Base-by-base conservation (phyloP, 2,888 invertebrate species). In the Drosophila borborema region DNA sequence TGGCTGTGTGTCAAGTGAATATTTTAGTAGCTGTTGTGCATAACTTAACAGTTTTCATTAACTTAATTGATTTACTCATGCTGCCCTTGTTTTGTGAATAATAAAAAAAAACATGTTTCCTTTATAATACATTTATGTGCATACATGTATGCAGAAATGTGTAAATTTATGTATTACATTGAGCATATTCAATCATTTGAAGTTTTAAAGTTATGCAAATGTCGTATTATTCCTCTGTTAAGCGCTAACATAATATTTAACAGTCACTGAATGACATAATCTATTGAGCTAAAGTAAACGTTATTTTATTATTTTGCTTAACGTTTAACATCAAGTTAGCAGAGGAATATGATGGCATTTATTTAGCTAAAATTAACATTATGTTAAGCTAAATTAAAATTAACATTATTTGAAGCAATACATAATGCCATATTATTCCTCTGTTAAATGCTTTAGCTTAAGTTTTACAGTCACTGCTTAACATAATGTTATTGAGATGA, bases 21-120 rank as follows among this genome's bases (percentile, higher is more conserved):
- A 77, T 67, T 61, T 64, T 66, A 77, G 73, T 38, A 72, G 53
- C 67, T 77, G 64, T 62, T 77, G 55, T 74, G 73, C 75, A 75
- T 75, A 77, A 72, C 70, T 81, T 72, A 85, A 71, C 59, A 71
- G 69, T 71, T 72, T 86, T 78, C 87, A 82, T 82, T 86, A 78
- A 78, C 61, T 75, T 87, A 84, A 82, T 82, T 82, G 78, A 84
- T 74, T 72, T 64, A 62, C n/a, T 54, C 46, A 31, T 16, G 16
- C 14, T 38, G 38, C n/a, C 23, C 16, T 12, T 40, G 38, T 6
- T n/a, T 7, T 45, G 14, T 34, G n/a, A 41, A 14, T 12, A 7
- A 34, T 3, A 58, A 28, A 58, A 7, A 55, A 40, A 45, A 7
- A 64, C 2, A 23, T 34, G 2, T 38, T 9, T 31, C 3, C 7